These are phyloP conservation scores for Pollenia angustigena DNA, from an alignment of 2,888 invertebrate species.

Conservation along the genomic window DNA sequence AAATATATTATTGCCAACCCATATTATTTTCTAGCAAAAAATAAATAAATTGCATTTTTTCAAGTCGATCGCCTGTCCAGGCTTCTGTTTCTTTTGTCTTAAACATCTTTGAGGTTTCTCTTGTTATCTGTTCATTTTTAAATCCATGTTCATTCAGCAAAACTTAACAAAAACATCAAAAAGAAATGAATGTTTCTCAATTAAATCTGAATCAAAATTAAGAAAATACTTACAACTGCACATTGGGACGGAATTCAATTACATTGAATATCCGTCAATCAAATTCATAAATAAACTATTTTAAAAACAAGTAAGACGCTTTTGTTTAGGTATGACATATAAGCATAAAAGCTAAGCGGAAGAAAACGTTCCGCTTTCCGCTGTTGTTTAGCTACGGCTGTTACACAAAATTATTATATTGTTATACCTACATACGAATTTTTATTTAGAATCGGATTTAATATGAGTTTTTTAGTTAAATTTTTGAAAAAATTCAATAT, in stretches of 20 bases:
- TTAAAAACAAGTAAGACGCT: too few relatives aligned
- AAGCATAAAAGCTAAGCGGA: too few relatives aligned
- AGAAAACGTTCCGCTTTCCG: too few relatives aligned
- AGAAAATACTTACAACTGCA: background rate
- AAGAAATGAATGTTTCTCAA: constrained; percentile 11
- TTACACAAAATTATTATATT: too few relatives aligned
- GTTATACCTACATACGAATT: too few relatives aligned
- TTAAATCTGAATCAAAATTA: constrained; percentile 31
- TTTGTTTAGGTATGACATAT: too few relatives aligned
- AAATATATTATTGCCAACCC: background rate
- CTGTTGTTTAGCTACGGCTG: too few relatives aligned
- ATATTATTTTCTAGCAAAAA: constrained; percentile 1
- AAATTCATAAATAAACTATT: too few relatives aligned
- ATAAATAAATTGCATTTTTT: background rate
- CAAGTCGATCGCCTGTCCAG: background rate
- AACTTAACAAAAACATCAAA: constrained; percentile 10
- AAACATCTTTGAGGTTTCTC: constrained; percentile 17
- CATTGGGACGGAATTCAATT: background rate
- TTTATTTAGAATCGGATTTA: too few relatives aligned
- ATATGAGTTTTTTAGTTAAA: too few relatives aligned
- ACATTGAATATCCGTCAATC: too few relatives aligned
- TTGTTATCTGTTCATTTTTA: background rate
- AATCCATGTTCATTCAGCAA: constrained; percentile 41
- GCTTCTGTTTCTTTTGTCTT: constrained; percentile 9
- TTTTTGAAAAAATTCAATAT: too few relatives aligned